Base-by-base conservation (phyloP, 2,888 invertebrate genomes). In the Pilophorus perplexus region DNA sequence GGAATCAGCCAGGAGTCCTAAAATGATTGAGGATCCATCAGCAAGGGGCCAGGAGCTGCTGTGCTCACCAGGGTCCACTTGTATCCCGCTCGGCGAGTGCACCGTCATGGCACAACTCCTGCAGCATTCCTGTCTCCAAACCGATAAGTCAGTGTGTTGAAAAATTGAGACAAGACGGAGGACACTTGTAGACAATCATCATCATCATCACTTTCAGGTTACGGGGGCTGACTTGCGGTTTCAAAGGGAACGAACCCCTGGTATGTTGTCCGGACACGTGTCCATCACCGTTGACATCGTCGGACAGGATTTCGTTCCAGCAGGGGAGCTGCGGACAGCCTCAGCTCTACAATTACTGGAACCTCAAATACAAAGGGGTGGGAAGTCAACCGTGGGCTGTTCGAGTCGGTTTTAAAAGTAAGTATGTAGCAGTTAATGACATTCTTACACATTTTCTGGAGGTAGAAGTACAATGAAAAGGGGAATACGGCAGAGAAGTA, bases 301-400 rank as follows among this genome's bases (percentile, higher is more conserved):
- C n/a, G n/a, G 33, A 46, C 38, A 66, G 23, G 4, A 48, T 70
- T 22, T 46, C 65, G 16, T 67, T 65, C 27, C 33, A 50, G 33
- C n/a, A n/a, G n/a, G 70, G 62, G 64, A 67, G 71, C 4, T 77
- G 76, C 42, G 76, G 76, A 2, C 73, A 71, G 50, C 72, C 72
- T 12, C 68, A 69, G 46, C 67, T 72, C 10, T 65, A 68, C 62
- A 75, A 74, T 65, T 70, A 74, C 50, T 70, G 74, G 71, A 67
- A 57, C 27, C 73, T 71, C 46, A 72, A 73, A 46, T 62, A 69
- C 16, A 66, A 72, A 16, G 74, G 73, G 2, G 69, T 89, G 5
- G 90, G 90, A 1, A 50, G 62, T 0, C 87, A 86, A 75, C 90
- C 90, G 0, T 90, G 88, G 82, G 84, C 87, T 0, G 89, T 84